These are phyloP conservation scores for Tautogolabrus adspersus DNA, from an alignment of 2,113 vertebrate species.

Conservation along the genomic window DNA sequence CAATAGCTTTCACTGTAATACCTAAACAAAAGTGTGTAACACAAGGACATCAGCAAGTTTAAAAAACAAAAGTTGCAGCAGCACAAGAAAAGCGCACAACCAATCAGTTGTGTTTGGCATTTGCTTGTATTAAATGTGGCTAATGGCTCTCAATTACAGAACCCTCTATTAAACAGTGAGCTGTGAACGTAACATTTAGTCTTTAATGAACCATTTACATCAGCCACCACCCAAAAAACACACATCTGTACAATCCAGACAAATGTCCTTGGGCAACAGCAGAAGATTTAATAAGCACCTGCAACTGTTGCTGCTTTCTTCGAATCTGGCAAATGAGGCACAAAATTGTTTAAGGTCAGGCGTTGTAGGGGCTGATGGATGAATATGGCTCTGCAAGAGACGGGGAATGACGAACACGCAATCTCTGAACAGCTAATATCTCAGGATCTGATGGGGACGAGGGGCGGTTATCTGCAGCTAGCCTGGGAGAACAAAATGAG, in stretches of 20 bases:
- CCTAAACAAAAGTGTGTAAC: slow-evolving; percentile 1
- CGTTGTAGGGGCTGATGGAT: not conserved
- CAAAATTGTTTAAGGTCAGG: slow-evolving; percentile 20
- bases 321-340: slow-evolving; percentile 49
- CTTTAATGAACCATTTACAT: slow-evolving; percentile 30
- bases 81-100: not conserved
- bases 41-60: not conserved
- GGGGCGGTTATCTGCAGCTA: slow-evolving; percentile 13
- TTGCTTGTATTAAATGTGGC: slow-evolving; percentile 16
- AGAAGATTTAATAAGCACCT: slow-evolving; percentile 40
- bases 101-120: slow-evolving; percentile 1
- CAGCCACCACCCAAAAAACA: not conserved
- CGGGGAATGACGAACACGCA: not conserved
- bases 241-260: slow-evolving; percentile 31
- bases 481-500: not conserved
- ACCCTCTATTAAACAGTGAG: slow-evolving; percentile 14
- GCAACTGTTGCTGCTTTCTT: slow-evolving; percentile 41
- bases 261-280: slow-evolving; percentile 39
- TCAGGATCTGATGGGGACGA: slow-evolving; percentile 8
- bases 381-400: slow-evolving; percentile 14
- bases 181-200: slow-evolving; percentile 44
- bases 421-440: not conserved
- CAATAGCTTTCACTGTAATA: not conserved
- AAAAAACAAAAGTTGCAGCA: not conserved
- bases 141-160: slow-evolving; percentile 25